A percentile compares a stretch with the other conserved stretches of the same genome.
Evolutionary conservation across 1,140 invertebrate genomes (phyloP).

Genomic region (Tetragnatha versicolor): DNA sequence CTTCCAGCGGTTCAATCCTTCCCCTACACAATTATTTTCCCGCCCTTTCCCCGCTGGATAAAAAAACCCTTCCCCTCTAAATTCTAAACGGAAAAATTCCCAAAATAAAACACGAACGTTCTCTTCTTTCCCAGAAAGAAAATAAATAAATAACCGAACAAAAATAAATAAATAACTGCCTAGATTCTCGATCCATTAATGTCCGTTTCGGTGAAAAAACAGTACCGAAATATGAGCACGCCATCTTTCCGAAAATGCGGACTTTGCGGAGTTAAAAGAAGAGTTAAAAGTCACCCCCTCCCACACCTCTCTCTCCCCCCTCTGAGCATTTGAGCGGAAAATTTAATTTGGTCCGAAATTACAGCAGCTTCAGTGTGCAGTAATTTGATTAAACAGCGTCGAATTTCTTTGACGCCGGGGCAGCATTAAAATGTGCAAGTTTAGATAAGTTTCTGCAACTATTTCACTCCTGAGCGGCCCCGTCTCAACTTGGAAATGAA

Average conservation of each 20-base stretch:
- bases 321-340: neutral
- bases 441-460: no score
- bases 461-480: no score
- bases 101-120: neutral
- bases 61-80: no score
- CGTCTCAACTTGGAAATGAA: no score
- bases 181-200: conserved; percentile 18
- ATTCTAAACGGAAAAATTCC: neutral
- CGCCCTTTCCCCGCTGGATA: no score
- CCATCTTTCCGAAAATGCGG: no score
- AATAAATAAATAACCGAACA: neutral
- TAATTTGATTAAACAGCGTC: conserved; percentile 6
- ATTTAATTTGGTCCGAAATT: conserved; percentile 14
- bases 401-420: neutral
- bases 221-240: conserved; percentile 5
- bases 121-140: neutral
- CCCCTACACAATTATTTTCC: no score
- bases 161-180: conserved; percentile 4
- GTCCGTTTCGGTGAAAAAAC: neutral
- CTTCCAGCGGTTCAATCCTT: no score
- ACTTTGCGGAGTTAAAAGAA: neutral
- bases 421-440: no score
- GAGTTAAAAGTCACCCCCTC: neutral
- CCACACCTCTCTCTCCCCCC: neutral
- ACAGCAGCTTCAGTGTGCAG: neutral